Base-by-base conservation (phyloP, 37 sponge, comb jelly and placozoan genomes). In the Hexactinellida sp. region DNA sequence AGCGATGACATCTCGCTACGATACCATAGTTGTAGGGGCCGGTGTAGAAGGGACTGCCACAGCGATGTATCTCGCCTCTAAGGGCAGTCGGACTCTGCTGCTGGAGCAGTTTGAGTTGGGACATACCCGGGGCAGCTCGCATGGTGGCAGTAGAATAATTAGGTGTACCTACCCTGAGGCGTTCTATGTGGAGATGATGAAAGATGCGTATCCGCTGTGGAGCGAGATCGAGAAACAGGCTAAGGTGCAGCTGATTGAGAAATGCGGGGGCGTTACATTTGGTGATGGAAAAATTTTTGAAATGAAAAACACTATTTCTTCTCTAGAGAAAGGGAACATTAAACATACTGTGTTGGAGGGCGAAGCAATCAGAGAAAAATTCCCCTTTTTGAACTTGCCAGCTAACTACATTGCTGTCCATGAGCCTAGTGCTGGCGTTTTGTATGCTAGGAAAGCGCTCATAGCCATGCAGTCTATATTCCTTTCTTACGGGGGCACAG, bases 91-190 rank as follows among this genome's bases (percentile, higher is more conserved):
- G 28, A 63, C 36, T 82, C 36, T 37, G 39, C 37, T 41, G 13
- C 21, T 0, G 36, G 7, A 71, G 24, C 82, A 95, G 94, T 95
- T 95, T 55, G 55, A 88, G 54, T 85, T 84, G 7, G 41, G 38
- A 34, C 96, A 95, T 86, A 95, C 85, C 37, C 85, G 93, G 21
- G 96, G 96, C 38, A 95, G 96, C 37, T 95, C 96, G 32, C 92
- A 93, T 87, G 96, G 96, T 38, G 85, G 85, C 0, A 89, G 90
- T 36, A 76, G 96, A 0, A 90, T 93, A 83, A 95, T 88, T 37
- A 37, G 96, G 30, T 87, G 37, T 30, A 91, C 85, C 47, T 93
- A 93, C 83, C 25, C 38, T 37, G 35, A 87, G 54, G 35, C 54
- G 1, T 87, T 76, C 83, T 95, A 90, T 82, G 88, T 85, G 3